A percentile compares a stretch with the other conserved stretches of the same genome.
Evolutionary conservation across 2,113 vertebrate genomes (phyloP).

Genomic region (Ameiurus melas): DNA sequence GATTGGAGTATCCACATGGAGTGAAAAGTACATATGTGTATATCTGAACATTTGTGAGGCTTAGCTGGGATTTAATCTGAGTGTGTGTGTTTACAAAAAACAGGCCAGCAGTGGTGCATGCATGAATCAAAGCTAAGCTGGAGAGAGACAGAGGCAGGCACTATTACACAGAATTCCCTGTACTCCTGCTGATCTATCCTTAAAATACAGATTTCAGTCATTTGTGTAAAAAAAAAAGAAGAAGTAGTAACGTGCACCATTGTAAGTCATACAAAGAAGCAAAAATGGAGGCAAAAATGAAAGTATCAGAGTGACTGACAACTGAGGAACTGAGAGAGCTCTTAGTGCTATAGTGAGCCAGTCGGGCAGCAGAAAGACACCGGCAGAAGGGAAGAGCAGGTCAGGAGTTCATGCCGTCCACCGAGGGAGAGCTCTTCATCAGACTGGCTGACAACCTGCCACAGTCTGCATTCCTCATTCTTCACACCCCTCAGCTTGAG

Average conservation of each 20-base stretch:
- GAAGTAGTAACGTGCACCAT: not conserved
- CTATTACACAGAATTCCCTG: not conserved
- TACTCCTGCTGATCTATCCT: not conserved
- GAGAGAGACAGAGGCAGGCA: slow-evolving; percentile 1
- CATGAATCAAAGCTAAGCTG: slow-evolving; percentile 17
- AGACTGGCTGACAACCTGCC: slow-evolving; percentile 49
- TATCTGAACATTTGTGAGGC: slow-evolving; percentile 28
- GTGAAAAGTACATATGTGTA: slow-evolving; percentile 22
- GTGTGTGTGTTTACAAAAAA: slow-evolving; percentile 22
- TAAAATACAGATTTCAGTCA: not conserved
- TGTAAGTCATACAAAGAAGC: not conserved
- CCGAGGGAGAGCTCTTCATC: slow-evolving; percentile 50
- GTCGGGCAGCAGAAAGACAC: slow-evolving; percentile 36
- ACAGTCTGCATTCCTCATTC: slow-evolving; percentile 55
- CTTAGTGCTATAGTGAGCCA: not conserved
- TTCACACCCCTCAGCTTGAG: slow-evolving; percentile 54
- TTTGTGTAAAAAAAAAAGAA: not conserved
- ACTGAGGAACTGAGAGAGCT: not conserved
- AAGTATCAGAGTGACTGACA: not conserved
- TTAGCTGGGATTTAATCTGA: slow-evolving; percentile 26
- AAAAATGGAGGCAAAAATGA: not conserved
- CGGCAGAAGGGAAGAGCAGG: slow-evolving; percentile 39
- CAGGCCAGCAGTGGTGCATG: slow-evolving; percentile 22
- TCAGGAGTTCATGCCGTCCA: slow-evolving; percentile 50
- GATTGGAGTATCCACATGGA: not conserved